phyloP scores from a whole-genome alignment of 2,113 vertebrate genomes.

The Damaliscus lunatus region DNA sequence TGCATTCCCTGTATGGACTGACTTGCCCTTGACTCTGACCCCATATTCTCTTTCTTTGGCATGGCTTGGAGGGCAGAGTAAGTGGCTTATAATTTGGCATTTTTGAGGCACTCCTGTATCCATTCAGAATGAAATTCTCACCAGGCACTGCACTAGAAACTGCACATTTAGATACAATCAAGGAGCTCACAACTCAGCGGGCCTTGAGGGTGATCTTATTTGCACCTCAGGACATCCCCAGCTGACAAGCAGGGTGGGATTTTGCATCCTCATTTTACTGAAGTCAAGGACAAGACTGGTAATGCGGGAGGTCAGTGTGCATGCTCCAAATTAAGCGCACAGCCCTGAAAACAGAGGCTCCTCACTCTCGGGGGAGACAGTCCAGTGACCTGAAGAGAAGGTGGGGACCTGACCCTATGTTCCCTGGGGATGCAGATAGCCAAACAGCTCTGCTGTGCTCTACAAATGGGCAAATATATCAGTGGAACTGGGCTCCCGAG shows the following conservation, averaged over 20 bases:
- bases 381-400: background rate
- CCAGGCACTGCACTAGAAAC: background rate
- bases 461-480: constrained; percentile 72
- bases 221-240: too few relatives aligned
- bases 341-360: background rate
- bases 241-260: background rate
- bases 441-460: background rate
- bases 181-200: background rate
- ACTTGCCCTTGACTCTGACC: background rate
- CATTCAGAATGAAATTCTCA: background rate
- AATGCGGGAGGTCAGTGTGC: background rate
- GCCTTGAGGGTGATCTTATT: background rate
- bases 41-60: background rate
- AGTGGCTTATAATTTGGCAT: background rate
- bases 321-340: background rate
- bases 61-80: background rate
- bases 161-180: background rate
- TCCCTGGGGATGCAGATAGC: background rate
- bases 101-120: background rate
- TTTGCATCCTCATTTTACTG: background rate
- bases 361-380: background rate
- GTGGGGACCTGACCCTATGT: background rate
- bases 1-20: background rate
- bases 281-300: background rate
- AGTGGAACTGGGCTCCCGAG: constrained; percentile 72